Evolutionary conservation across 2,888 invertebrate species (phyloP), one percentile per base, ranked within the genome.

Genomic region (Mactromeris polynyma): DNA sequence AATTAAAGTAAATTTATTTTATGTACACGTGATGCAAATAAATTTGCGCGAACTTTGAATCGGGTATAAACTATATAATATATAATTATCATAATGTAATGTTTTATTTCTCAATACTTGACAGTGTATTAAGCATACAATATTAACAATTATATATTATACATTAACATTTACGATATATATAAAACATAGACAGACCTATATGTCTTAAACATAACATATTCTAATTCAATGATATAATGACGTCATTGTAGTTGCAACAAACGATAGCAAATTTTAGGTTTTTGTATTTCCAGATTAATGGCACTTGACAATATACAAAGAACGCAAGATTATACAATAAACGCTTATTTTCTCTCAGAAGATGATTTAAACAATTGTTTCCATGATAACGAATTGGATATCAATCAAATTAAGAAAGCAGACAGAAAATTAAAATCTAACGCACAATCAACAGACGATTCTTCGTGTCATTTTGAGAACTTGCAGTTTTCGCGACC

Each of bases 341-440:
- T 73, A 14, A 42, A 58, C 26, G 85, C 85, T 14, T 64, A 80
- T 46, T 81, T 85, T 69, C 38, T 85, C 11, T 85, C 85, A 0
- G 85, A 85, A 38, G 85, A 64, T 31, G 80, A 85, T 19, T 42
- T 85, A 2, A 85, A 80, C 36, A 9, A 17, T 6, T 85, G 85
- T 69, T 85, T 2, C 31, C 78, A 78, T 73, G 36, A 58, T n/a
- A n/a, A 31, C n/a, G 58, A 38, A 36, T 42, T 46, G 42, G 58
- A 58, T 54, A 33, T 40, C 14, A 40, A 54, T 33, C 33, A 21
- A 69, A n/a, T 69, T 26, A 51, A 64, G 46, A 81, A 80, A 85
- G 19, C 17, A 11, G 80, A 80, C 21, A 81, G 69, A 38, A 81
- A 85, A 85, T 42, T 80, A 26, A 80, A n/a, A 46, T 31, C 54